Conservation (phyloP, 1,140 invertebrate species). For the Leptoteleia sp. region DNA sequence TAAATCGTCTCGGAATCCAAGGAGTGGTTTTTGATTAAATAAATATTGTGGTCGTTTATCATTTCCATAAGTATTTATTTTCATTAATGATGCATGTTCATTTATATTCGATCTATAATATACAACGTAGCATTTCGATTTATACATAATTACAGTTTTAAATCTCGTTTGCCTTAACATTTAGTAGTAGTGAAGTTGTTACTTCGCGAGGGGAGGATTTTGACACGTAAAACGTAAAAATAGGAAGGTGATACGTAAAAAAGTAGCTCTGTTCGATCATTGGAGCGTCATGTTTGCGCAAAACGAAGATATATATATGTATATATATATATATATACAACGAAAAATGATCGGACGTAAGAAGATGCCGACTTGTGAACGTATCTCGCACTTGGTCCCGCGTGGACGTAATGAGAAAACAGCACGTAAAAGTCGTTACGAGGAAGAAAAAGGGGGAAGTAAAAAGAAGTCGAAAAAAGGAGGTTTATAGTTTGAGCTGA, state of each 20-base stretch:
- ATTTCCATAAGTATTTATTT: constrained; percentile 80
- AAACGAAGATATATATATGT: constrained; percentile 38
- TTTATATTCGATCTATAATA: constrained; percentile 82
- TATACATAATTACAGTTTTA: constrained; percentile 82
- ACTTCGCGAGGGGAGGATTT: constrained; percentile 66
- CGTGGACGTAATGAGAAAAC: constrained; percentile 38
- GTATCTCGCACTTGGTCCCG: constrained; percentile 36
- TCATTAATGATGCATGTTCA: constrained; percentile 80
- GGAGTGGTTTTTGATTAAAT: constrained; percentile 27
- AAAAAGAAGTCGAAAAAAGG: constrained; percentile 48
- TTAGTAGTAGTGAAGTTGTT: constrained; percentile 75
- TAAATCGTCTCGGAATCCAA: constrained; percentile 12
- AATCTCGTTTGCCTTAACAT: constrained; percentile 76
- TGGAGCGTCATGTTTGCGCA: constrained; percentile 27
- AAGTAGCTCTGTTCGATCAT: constrained; percentile 62
- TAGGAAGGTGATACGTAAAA: constrained; percentile 73
- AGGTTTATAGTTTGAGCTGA: constrained; percentile 59
- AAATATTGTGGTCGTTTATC: constrained; percentile 53
- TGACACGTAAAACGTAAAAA: constrained; percentile 69
- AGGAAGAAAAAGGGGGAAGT: constrained; percentile 33
- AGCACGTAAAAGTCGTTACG: constrained; percentile 40
- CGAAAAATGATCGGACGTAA: constrained; percentile 61
- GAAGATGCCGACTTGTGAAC: constrained; percentile 37
- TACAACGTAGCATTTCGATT: constrained; percentile 81
- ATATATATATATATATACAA: constrained; percentile 58